phyloP scores from a whole-genome alignment of 2,888 invertebrate species.

The Cylloceria caligata region DNA sequence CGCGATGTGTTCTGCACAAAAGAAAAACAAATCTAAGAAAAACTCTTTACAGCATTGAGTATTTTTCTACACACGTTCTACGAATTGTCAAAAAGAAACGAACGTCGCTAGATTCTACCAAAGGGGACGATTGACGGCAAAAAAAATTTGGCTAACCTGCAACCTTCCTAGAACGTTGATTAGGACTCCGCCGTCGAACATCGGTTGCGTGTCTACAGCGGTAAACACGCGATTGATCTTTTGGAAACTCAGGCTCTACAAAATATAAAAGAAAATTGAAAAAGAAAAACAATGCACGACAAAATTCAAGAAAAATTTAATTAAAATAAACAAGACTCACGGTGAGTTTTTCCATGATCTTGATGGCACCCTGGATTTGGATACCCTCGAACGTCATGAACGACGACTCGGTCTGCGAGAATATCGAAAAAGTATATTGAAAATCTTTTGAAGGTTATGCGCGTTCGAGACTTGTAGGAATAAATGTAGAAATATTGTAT shows the following conservation, averaged over 20 bases:
- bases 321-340: constrained; percentile 86
- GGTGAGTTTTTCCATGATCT: constrained; percentile 97
- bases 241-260: constrained; percentile 96
- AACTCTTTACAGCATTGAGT: no score
- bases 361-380: constrained; percentile 95
- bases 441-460: constrained; percentile 77
- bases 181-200: constrained; percentile 98
- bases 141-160: constrained; percentile 95
- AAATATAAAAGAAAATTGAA: constrained; percentile 73
- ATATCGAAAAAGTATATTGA: constrained; percentile 23
- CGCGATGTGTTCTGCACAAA: no score
- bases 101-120: neutral
- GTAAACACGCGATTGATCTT: constrained; percentile 97
- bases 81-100: neutral
- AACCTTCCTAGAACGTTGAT: constrained; percentile 98
- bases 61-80: neutral
- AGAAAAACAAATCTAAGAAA: no score
- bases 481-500: constrained; percentile 19
- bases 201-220: constrained; percentile 98
- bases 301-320: constrained; percentile 19
- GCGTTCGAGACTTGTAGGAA: constrained; percentile 9
- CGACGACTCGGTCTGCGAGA: constrained; percentile 92
- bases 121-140: neutral
- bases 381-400: constrained; percentile 98
- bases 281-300: constrained; percentile 1